Evolutionary conservation across 1,140 invertebrate species (phyloP).

Genomic region (Caerostris extrusa): DNA sequence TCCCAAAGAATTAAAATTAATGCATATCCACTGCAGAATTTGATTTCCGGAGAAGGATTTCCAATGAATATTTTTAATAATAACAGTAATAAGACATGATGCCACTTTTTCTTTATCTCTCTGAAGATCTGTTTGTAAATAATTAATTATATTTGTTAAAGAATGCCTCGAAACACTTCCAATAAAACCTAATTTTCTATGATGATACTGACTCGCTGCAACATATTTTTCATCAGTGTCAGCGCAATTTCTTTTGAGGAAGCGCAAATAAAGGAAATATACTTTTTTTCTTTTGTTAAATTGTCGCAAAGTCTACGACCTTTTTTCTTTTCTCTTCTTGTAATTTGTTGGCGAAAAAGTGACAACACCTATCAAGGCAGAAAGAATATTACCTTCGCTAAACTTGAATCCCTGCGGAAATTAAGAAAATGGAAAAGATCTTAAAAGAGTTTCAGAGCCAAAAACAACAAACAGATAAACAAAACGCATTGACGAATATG

Average conservation of each 20-base stretch:
- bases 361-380: not conserved
- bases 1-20: too few species aligned
- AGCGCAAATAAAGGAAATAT: not conserved
- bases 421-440: not conserved
- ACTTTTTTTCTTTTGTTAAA: not conserved
- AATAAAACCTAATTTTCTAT: not conserved
- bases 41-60: too few species aligned
- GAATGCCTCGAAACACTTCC: not conserved
- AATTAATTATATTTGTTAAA: too few species aligned
- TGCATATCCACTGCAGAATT: too few species aligned
- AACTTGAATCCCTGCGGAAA: slow-evolving; percentile 10
- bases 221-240: not conserved
- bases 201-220: not conserved
- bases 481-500: slow-evolving; percentile 26
- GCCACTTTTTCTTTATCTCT: too few species aligned
- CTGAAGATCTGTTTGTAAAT: too few species aligned
- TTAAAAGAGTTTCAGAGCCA: not conserved
- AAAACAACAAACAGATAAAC: not conserved
- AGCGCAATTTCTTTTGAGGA: not conserved
- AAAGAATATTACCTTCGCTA: not conserved
- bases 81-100: too few species aligned
- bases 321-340: not conserved
- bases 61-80: too few species aligned
- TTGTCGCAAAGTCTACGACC: not conserved
- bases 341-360: not conserved